Percentiles rank a stretch among this genome's conserved stretches.
Conservation (phyloP, 2,797 vertebrate genomes). For the Gadopsis bispinosus region DNA sequence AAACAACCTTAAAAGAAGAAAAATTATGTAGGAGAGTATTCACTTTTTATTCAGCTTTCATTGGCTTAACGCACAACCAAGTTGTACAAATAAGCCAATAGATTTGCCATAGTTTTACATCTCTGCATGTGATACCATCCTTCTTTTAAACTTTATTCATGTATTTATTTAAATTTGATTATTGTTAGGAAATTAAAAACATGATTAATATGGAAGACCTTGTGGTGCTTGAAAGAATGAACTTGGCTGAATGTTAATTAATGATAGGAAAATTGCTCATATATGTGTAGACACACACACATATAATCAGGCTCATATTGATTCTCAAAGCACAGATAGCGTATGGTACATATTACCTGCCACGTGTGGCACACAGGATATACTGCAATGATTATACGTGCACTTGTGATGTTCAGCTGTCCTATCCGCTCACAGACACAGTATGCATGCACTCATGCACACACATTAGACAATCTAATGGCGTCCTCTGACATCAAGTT, state of each 20-base stretch:
- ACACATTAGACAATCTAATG: constrained; percentile 53
- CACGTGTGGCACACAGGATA: not conserved
- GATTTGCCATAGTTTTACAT: not conserved
- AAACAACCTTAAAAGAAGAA: not conserved
- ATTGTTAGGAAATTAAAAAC: not conserved
- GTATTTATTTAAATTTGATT: not conserved
- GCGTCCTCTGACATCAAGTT: constrained; percentile 69
- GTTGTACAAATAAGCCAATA: not conserved
- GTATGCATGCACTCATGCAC: constrained; percentile 9
- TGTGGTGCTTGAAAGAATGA: not conserved
- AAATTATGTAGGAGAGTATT: not conserved
- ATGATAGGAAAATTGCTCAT: constrained; percentile 4
- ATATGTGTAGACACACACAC: not conserved
- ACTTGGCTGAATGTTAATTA: constrained; percentile 5
- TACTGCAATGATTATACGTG: not conserved
- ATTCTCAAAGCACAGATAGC: not conserved
- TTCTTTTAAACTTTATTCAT: not conserved
- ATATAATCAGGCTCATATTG: not conserved
- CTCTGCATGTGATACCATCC: not conserved
- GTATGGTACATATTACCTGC: not conserved
- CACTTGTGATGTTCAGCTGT: constrained; percentile 14
- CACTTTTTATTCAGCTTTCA: not conserved
- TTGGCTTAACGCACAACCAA: not conserved
- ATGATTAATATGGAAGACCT: not conserved
- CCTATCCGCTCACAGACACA: constrained; percentile 19